Conservation (phyloP, 2,797 vertebrate genomes). For the Arrhamphus sclerolepis region DNA sequence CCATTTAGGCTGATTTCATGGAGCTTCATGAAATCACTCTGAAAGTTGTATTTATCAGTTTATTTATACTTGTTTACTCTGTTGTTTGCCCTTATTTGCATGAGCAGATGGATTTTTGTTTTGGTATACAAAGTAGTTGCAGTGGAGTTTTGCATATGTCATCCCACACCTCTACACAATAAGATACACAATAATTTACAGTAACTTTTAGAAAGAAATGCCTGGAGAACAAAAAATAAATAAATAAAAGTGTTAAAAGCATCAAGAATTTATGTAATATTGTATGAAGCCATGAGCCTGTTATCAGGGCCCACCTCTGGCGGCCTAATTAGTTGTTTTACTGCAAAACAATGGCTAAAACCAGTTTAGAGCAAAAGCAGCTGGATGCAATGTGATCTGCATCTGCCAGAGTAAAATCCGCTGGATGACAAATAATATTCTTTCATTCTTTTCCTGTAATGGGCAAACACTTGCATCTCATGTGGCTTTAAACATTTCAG, state of each 20-base stretch:
- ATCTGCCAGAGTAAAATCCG: slow-evolving; percentile 8
- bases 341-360: slow-evolving; percentile 12
- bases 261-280: neutral
- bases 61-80: too few relatives aligned
- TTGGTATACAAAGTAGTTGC: too few relatives aligned
- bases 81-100: too few relatives aligned
- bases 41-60: too few relatives aligned
- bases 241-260: neutral
- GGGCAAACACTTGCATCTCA: slow-evolving; percentile 2
- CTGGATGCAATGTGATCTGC: slow-evolving; percentile 10
- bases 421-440: neutral
- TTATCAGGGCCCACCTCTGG: slow-evolving; percentile 9
- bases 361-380: neutral
- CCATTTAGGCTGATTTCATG: too few relatives aligned
- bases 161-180: too few relatives aligned
- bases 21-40: too few relatives aligned
- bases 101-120: too few relatives aligned
- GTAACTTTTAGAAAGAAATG: neutral
- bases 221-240: neutral
- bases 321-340: neutral
- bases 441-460: neutral
- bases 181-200: too few relatives aligned
- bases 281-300: neutral
- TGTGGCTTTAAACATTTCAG: slow-evolving; percentile 1
- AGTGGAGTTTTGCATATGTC: too few relatives aligned